Percentiles rank a stretch among this genome's conserved stretches.
These are phyloP conservation scores for Globia sparganii DNA, from an alignment of 2,888 invertebrate genomes.

Conservation along the genomic window DNA sequence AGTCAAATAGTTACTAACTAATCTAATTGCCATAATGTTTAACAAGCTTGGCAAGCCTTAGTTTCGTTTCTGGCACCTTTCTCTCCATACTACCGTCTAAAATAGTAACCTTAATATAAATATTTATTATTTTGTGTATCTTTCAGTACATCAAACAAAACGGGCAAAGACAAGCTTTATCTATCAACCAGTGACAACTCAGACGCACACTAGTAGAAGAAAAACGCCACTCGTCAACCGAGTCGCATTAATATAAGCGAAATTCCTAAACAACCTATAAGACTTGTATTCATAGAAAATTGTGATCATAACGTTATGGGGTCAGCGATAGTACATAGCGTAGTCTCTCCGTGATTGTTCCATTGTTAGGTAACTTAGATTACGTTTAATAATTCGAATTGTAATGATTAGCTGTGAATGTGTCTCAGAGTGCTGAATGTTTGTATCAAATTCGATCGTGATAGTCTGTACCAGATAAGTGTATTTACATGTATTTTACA, in stretches of 20 bases:
- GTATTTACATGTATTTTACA: conserved; percentile 81
- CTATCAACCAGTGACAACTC: conserved; percentile 85
- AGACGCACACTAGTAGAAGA: conserved; percentile 89
- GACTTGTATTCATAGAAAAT: conserved; percentile 71
- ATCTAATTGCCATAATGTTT: conserved; percentile 2
- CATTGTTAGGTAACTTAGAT: conserved; percentile 69
- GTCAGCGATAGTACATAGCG: conserved; percentile 71
- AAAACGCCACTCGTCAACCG: conserved; percentile 92
- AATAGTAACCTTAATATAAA: background rate
- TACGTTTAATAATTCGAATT: conserved; percentile 71
- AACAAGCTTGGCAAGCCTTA: background rate
- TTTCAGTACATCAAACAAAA: conserved; percentile 87
- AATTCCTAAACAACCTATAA: conserved; percentile 64
- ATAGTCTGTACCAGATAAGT: conserved; percentile 79
- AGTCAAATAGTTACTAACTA: background rate
- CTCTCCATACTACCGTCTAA: background rate
- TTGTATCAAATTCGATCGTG: conserved; percentile 69
- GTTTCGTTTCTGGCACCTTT: background rate
- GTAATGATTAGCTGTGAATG: conserved; percentile 75
- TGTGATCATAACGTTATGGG: conserved; percentile 77
- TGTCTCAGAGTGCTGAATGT: conserved; percentile 63
- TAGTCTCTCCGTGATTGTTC: conserved; percentile 76
- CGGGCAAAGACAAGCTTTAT: conserved; percentile 86
- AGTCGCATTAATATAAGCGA: conserved; percentile 82
- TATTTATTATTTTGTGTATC: conserved; percentile 33